Evolutionary conservation across 2,888 invertebrate genomes (phyloP).

Genomic region (Taphrorychus bicolor): DNA sequence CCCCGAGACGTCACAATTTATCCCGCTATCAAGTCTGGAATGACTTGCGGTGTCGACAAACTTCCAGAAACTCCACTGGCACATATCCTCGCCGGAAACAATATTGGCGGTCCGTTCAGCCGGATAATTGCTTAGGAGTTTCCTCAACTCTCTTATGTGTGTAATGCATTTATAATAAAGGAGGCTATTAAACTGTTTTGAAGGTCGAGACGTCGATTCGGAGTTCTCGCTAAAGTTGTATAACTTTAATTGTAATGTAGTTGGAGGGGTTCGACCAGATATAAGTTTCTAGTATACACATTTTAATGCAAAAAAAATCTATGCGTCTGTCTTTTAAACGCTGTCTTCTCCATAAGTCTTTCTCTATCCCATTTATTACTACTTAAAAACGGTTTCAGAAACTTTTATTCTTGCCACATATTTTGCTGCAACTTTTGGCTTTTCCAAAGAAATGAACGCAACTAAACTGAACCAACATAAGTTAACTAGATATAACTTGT

Average conservation of each 20-base stretch:
- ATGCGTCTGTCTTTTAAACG: too few relatives aligned
- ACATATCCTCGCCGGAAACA: conserved; percentile 40
- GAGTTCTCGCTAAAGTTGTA: background rate
- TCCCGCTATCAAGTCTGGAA: conserved; percentile 34
- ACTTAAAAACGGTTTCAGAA: too few relatives aligned
- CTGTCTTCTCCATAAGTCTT: too few relatives aligned
- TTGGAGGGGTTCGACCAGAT: too few relatives aligned
- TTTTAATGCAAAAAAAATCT: too few relatives aligned
- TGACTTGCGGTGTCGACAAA: conserved; percentile 41
- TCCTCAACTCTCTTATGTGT: conserved; percentile 24
- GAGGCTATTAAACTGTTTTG: conserved; percentile 31
- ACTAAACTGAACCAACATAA: too few relatives aligned
- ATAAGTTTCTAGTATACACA: too few relatives aligned
- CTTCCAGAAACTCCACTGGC: conserved; percentile 36
- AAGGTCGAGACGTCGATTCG: conserved; percentile 1
- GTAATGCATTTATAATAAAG: conserved; percentile 38
- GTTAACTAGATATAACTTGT: too few relatives aligned
- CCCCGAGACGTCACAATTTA: conserved; percentile 39
- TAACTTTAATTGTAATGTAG: background rate
- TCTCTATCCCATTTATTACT: too few relatives aligned
- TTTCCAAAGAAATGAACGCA: too few relatives aligned
- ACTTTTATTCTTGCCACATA: too few relatives aligned
- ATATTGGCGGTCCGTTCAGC: conserved; percentile 40
- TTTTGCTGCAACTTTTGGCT: too few relatives aligned
- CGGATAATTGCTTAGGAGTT: conserved; percentile 38